Conservation (phyloP, 2,113 vertebrate genomes). For the Phaethon lepturus region DNA sequence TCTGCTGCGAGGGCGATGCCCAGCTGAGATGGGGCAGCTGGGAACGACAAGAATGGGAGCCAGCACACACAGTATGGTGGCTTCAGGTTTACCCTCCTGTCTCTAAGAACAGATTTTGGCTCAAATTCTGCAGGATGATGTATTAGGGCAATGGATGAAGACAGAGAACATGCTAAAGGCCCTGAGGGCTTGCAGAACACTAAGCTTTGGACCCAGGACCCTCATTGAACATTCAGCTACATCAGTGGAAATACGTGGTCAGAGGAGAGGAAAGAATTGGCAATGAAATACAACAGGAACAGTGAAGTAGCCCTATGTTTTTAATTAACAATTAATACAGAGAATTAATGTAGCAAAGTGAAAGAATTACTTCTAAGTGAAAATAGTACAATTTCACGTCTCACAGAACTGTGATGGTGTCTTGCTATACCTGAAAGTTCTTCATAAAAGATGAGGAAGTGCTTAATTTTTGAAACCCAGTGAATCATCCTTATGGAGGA, state of each 20-base stretch:
- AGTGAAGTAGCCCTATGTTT: background rate
- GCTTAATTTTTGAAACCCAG: background rate
- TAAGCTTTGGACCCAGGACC: background rate
- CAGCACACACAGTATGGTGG: accelerated
- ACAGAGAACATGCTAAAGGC: background rate
- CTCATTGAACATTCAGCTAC: background rate
- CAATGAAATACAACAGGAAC: background rate
- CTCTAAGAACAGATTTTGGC: background rate
- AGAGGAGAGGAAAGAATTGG: background rate
- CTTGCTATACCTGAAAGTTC: background rate
- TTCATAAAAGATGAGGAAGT: background rate
- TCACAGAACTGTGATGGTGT: background rate
- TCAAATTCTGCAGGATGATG: background rate
- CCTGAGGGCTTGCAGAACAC: background rate
- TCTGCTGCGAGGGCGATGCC: accelerated
- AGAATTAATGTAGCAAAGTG: background rate
- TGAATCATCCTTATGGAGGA: background rate
- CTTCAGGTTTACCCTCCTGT: background rate
- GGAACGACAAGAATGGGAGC: background rate
- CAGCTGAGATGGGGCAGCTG: background rate
- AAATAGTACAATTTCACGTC: background rate
- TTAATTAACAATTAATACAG: background rate
- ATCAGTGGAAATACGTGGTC: background rate
- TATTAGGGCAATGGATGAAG: background rate
- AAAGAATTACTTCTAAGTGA: background rate